Base-by-base conservation (phyloP, 2,888 invertebrate species). In the Trichopria drosophilae region DNA sequence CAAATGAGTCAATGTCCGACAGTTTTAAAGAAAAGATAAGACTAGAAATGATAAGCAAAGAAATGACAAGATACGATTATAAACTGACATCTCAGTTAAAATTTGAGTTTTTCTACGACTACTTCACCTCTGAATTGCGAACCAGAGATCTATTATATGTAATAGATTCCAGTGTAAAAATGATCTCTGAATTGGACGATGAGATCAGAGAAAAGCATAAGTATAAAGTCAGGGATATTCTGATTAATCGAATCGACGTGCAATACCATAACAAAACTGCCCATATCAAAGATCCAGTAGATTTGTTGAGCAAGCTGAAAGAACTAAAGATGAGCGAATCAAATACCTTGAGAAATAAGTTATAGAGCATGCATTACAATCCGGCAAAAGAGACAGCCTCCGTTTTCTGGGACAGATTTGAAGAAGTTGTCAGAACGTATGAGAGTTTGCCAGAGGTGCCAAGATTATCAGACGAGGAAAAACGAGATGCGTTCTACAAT, bases 81-180 rank as follows among this genome's bases (percentile, higher is more conserved):
- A 53, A 55, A 46, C 43, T 55, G 22, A 47, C 37, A 16, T 4
- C 4, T 32, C 35, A 51, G 29, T 49, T 43, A 16, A 55, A 58
- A 32, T 58, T 42, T 43, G 55, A 53, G 36, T 36, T 52, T 32
- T 59, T 54, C 34, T 45, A 47, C 22, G 56, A 58, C 34, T 55
- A 43, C 26, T 39, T 58, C 24, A 51, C 46, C 18, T 55, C 55
- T 13, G 51, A 55, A 26, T 47, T 58, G 39, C 42, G 56, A 50
- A 37, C 41, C 4, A 34, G 39, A n/a, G 52, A 56, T 43, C 49
- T 55, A 39, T 36, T 55, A 13, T 47, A 58, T 13, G 45, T 58
- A 10, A 51, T 58, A 10, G 46, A 58, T 36, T 12, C 13, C 2
- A 12, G 16, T 6, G 31, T 16, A 6, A 35, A 49, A 24, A 40